These are phyloP conservation scores for Liodrosophila aerea DNA, from an alignment of 2,888 invertebrate genomes.

Conservation along the genomic window DNA sequence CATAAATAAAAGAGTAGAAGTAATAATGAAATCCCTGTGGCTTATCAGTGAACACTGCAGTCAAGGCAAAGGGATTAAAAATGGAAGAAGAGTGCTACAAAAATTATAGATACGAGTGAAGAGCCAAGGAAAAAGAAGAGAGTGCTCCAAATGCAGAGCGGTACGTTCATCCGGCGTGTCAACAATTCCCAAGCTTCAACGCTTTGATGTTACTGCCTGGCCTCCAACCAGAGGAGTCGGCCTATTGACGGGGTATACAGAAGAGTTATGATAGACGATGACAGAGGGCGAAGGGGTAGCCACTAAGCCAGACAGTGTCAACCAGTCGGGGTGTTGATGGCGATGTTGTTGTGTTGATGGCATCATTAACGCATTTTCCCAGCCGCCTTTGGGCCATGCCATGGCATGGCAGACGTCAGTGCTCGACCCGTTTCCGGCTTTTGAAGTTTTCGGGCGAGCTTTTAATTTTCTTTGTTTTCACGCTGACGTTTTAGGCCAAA, in stretches of 20 bases:
- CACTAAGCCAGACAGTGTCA: conserved; percentile 75
- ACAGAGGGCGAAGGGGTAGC: conserved; percentile 36
- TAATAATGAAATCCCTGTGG: conserved; percentile 70
- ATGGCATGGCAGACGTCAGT: conserved; percentile 44
- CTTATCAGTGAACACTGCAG: conserved; percentile 70
- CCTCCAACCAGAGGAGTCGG: conserved; percentile 20
- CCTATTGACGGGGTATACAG: neutral
- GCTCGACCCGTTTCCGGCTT: conserved; percentile 70
- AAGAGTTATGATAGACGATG: conserved; percentile 1
- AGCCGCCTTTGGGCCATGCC: conserved; percentile 47
- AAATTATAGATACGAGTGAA: conserved; percentile 18
- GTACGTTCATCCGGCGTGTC: conserved; percentile 78
- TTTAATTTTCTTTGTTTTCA: conserved; percentile 75
- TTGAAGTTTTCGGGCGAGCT: conserved; percentile 75
- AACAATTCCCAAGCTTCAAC: conserved; percentile 81
- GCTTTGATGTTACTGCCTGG: conserved; percentile 74
- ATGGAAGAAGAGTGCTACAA: conserved; percentile 41
- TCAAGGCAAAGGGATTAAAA: conserved; percentile 46
- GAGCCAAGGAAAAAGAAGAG: conserved; percentile 5
- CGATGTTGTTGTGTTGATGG: conserved; percentile 55
- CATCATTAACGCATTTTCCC: conserved; percentile 76
- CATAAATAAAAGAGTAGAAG: conserved; percentile 34
- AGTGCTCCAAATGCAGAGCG: conserved; percentile 30
- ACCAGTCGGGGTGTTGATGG: conserved; percentile 62
- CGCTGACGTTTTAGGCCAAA: conserved; percentile 75